phyloP scores from a whole-genome alignment of 2,888 invertebrate species.

The Polyommatus icarus region DNA sequence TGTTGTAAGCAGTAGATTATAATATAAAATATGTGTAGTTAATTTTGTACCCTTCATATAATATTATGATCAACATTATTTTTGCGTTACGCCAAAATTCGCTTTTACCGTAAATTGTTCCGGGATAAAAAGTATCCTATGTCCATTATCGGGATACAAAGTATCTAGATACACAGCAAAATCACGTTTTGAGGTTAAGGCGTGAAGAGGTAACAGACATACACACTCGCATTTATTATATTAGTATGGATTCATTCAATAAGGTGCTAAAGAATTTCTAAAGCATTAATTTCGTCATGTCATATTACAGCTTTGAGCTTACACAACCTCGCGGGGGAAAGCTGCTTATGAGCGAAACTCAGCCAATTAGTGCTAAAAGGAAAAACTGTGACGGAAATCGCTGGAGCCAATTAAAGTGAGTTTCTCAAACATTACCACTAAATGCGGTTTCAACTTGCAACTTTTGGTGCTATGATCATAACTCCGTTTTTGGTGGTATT shows the following conservation, averaged over 20 bases:
- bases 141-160: too few species aligned
- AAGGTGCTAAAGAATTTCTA: not conserved
- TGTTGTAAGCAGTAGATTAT: too few species aligned
- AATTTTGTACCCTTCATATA: too few species aligned
- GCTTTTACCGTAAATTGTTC: too few species aligned
- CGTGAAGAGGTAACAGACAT: too few species aligned
- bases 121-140: too few species aligned
- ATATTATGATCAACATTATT: too few species aligned
- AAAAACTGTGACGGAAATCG: slow-evolving; percentile 55
- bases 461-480: not conserved
- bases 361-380: slow-evolving; percentile 55
- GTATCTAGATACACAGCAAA: too few species aligned
- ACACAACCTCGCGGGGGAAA: slow-evolving; percentile 4
- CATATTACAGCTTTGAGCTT: not conserved
- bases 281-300: slow-evolving; percentile 7
- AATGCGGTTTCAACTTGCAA: slow-evolving; percentile 37
- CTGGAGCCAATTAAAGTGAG: slow-evolving; percentile 55
- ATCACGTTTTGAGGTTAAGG: too few species aligned
- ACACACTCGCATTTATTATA: too few species aligned
- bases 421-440: slow-evolving; percentile 47
- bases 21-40: too few species aligned
- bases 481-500: not conserved
- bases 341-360: slow-evolving; percentile 38
- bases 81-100: too few species aligned
- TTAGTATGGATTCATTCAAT: not conserved